These are phyloP conservation scores for Engraulis encrasicolus DNA, from an alignment of 2,113 vertebrate genomes.

Conservation along the genomic window DNA sequence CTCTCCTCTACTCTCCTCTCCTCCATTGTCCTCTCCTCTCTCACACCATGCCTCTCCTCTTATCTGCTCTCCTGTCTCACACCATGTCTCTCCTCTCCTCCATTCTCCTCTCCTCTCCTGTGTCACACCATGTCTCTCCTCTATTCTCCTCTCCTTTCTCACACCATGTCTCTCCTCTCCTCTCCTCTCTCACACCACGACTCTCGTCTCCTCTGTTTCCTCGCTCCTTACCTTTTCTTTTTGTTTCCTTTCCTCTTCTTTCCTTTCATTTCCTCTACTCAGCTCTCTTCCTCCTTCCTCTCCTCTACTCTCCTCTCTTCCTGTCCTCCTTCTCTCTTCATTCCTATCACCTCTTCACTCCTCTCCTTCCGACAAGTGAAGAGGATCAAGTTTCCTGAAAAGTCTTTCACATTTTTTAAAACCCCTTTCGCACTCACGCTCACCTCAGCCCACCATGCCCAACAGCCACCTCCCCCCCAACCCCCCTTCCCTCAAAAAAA, in stretches of 20 bases:
- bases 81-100: background rate
- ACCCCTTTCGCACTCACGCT: background rate
- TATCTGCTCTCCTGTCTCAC: background rate
- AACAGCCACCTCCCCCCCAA: background rate
- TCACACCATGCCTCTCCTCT: too few relatives aligned
- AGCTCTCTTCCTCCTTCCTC: background rate
- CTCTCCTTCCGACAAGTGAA: background rate
- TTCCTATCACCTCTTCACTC: background rate
- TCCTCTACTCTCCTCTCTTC: background rate
- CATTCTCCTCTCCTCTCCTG: background rate
- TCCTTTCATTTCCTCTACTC: too few relatives aligned
- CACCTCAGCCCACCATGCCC: background rate
- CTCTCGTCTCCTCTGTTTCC: too few relatives aligned
- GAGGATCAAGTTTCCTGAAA: background rate
- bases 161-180: too few relatives aligned
- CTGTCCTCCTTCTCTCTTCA: background rate
- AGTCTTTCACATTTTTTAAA: background rate
- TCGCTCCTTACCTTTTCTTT: too few relatives aligned
- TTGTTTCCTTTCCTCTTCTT: too few relatives aligned
- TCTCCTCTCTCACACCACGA: too few relatives aligned
- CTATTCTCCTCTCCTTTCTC: constrained; percentile 14
- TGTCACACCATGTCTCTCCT: background rate
- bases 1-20: background rate
- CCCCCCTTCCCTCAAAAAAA: constrained; percentile 10
- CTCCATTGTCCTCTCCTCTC: background rate